Percentiles rank a stretch among this genome's conserved stretches.
Evolutionary conservation across 2,113 vertebrate species (phyloP).

Genomic region (Phocoena phocoena): DNA sequence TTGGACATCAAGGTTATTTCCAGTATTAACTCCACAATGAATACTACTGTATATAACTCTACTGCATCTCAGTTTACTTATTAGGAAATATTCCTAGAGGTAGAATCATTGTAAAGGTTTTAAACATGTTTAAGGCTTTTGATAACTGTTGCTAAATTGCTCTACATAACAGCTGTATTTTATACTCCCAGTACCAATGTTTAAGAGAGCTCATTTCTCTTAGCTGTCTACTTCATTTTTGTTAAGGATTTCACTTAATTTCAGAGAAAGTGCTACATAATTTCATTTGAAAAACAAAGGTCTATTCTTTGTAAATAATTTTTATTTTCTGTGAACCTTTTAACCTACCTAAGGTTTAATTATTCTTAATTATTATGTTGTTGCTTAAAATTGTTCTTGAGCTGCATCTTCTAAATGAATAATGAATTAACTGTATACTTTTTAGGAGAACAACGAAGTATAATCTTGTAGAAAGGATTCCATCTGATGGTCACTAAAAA

Average conservation of each 20-base stretch:
- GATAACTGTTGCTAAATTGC: background rate
- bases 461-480: background rate
- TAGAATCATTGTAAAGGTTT: background rate
- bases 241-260: background rate
- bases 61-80: conserved; percentile 5
- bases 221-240: conserved; percentile 7
- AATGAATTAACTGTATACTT: background rate
- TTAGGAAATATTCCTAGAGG: conserved; percentile 4
- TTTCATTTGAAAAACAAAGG: conserved; percentile 35
- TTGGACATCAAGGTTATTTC: background rate
- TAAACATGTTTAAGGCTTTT: background rate
- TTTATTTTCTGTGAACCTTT: background rate
- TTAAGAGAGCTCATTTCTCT: background rate
- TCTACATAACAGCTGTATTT: background rate
- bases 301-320: background rate
- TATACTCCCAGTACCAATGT: background rate
- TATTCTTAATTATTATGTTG: background rate
- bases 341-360: background rate
- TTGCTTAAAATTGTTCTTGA: conserved; percentile 14
- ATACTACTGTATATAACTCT: background rate
- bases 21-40: background rate
- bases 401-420: background rate
- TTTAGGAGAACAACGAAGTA: background rate
- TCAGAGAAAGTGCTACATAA: background rate
- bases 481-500: background rate